Evolutionary conservation across 2,113 vertebrate genomes (phyloP).

Genomic region (Clarias macrocephalus): DNA sequence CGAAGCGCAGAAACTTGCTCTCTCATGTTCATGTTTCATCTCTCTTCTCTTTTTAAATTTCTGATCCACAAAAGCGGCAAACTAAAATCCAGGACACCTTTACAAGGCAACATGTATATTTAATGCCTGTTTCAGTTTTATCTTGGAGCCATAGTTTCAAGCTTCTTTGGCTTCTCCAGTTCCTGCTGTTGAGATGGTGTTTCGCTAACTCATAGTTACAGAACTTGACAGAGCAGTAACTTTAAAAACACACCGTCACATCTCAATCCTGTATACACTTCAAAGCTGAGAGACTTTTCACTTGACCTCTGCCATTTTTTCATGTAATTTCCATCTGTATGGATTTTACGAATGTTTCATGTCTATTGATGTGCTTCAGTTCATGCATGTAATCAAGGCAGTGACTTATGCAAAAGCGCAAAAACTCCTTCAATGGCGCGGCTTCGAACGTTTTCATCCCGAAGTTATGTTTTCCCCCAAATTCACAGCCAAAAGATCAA

Average conservation of each 20-base stretch:
- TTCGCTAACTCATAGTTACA: conserved; percentile 70
- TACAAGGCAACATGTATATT: conserved; percentile 70
- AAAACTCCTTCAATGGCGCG: not conserved
- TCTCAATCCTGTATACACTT: conserved; percentile 72
- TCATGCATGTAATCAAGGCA: conserved; percentile 14
- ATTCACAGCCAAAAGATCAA: not conserved
- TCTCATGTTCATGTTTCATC: conserved; percentile 31
- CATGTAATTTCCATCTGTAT: conserved; percentile 62
- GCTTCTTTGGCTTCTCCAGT: conserved; percentile 66
- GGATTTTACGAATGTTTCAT: conserved; percentile 29
- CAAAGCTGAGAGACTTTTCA: conserved; percentile 64
- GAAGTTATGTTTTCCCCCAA: not conserved
- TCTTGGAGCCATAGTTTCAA: conserved; percentile 65
- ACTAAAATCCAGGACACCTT: conserved; percentile 65
- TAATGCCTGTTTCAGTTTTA: conserved; percentile 73
- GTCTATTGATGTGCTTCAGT: not conserved
- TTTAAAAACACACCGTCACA: conserved; percentile 76
- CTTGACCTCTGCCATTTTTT: conserved; percentile 45
- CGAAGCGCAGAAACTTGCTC: conserved; percentile 30
- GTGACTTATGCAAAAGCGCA: not conserved
- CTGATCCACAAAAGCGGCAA: conserved; percentile 62
- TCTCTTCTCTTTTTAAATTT: conserved; percentile 58
- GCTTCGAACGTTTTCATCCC: not conserved
- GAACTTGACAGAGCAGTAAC: conserved; percentile 69
- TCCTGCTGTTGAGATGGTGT: conserved; percentile 71